phyloP scores from a whole-genome alignment of 1,140 invertebrate genomes.

The Habropoda laboriosa region DNA sequence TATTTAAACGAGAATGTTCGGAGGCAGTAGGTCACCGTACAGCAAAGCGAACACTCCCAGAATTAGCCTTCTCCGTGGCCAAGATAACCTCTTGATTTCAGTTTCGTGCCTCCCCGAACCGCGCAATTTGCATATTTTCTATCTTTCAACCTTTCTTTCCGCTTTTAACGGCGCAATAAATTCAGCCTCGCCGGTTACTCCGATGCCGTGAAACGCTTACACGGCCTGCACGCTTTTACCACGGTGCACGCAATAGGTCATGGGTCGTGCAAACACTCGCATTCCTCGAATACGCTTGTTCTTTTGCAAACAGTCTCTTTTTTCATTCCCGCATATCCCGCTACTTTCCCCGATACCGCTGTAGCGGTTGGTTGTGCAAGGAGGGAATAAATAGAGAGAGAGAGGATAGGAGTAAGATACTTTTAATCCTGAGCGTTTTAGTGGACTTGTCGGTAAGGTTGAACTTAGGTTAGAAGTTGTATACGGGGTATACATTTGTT shows the following conservation, averaged over 20 bases:
- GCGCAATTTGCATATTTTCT: slow-evolving; percentile 15
- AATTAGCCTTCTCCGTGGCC: not conserved
- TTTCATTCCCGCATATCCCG: too few relatives aligned
- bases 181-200: not conserved
- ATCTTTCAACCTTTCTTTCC: not conserved
- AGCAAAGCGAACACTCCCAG: not conserved
- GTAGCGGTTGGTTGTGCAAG: too few relatives aligned
- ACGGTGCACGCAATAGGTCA: slow-evolving; percentile 18
- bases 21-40: not conserved
- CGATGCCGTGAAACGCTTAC: slow-evolving; percentile 12
- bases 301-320: too few relatives aligned
- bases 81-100: not conserved
- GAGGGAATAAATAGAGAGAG: too few relatives aligned
- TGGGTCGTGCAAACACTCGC: slow-evolving; percentile 1
- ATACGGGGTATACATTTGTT: too few relatives aligned
- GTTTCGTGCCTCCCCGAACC: not conserved
- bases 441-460: too few relatives aligned
- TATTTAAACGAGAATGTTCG: not conserved
- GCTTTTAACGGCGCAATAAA: slow-evolving; percentile 8
- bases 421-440: too few relatives aligned
- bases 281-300: not conserved
- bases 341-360: too few relatives aligned
- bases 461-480: too few relatives aligned
- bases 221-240: not conserved
- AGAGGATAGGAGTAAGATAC: too few relatives aligned